Percentiles rank a stretch among this genome's conserved stretches.
These are phyloP conservation scores for Laticauda laticaudata DNA, from an alignment of 2,113 vertebrate species.

Conservation along the genomic window DNA sequence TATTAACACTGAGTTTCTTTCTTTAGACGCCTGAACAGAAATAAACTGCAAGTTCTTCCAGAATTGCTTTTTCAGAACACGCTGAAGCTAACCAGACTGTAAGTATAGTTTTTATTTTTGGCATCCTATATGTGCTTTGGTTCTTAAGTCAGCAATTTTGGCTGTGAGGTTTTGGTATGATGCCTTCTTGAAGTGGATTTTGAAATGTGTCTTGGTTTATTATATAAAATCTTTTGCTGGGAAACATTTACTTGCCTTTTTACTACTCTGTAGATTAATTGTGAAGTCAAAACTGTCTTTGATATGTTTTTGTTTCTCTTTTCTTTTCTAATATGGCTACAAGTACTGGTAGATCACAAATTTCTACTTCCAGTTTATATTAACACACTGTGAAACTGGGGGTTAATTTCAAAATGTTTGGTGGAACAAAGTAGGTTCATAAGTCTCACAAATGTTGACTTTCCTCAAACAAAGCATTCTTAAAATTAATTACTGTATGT, in stretches of 20 bases:
- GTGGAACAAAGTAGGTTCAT: background rate
- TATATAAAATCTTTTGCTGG: constrained; percentile 11
- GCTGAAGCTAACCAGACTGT: constrained; percentile 93
- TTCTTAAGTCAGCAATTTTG: constrained; percentile 25
- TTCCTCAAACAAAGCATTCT: background rate
- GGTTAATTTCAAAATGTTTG: background rate
- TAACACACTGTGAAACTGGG: background rate
- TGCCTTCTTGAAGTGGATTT: constrained; percentile 22
- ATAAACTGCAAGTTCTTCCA: constrained; percentile 93
- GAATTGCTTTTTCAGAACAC: constrained; percentile 97
- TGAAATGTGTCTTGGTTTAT: constrained; percentile 18
- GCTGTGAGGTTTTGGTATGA: constrained; percentile 28
- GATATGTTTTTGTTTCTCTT: background rate
- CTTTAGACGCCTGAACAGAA: constrained; percentile 92
- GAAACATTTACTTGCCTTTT: constrained; percentile 12
- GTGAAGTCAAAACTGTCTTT: background rate
- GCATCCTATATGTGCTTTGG: background rate
- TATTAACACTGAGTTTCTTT: constrained; percentile 24
- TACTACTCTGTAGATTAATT: background rate
- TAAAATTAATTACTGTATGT: background rate
- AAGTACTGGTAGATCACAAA: background rate
- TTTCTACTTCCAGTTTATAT: background rate
- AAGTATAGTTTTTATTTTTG: constrained; percentile 72
- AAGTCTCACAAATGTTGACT: background rate
- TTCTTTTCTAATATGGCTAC: background rate